Conservation (phyloP, 2,797 vertebrate species). For the Bradypodion ventrale region DNA sequence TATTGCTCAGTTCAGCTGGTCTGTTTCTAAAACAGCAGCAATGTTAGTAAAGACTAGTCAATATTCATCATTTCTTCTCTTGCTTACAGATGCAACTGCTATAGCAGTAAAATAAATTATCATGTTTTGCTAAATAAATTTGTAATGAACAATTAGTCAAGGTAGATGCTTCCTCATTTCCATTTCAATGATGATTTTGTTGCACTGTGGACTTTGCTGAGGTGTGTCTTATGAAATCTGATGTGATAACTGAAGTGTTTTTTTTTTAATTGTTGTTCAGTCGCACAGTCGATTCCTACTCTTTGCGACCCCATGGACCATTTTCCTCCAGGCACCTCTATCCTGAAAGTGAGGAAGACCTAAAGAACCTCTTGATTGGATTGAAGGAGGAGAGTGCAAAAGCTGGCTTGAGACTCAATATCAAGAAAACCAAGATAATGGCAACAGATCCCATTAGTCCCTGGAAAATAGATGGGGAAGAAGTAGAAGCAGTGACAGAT, state of each 20-base stretch:
- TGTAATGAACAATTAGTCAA: conserved; percentile 2
- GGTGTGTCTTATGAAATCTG: neutral
- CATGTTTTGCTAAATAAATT: conserved; percentile 12
- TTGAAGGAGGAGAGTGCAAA: too few species aligned
- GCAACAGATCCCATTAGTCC: too few species aligned
- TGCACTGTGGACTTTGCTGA: neutral
- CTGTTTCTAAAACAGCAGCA: neutral
- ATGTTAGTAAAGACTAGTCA: neutral
- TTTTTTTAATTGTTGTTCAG: too few species aligned
- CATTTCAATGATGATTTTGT: neutral
- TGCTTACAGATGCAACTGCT: neutral
- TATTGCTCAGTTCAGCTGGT: neutral
- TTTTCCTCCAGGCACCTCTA: too few species aligned
- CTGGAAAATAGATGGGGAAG: too few species aligned
- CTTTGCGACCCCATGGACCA: too few species aligned
- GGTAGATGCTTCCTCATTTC: neutral
- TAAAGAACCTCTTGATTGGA: too few species aligned
- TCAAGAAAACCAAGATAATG: too few species aligned
- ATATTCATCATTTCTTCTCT: neutral
- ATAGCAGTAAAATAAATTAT: neutral
- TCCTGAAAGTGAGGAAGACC: too few species aligned
- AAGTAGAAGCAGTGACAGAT: too few species aligned
- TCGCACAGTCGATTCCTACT: too few species aligned
- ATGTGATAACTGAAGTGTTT: conserved; percentile 15
- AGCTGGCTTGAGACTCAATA: too few species aligned